Conservation (phyloP, 1,140 invertebrate genomes). For the Drosophila repletoides region DNA sequence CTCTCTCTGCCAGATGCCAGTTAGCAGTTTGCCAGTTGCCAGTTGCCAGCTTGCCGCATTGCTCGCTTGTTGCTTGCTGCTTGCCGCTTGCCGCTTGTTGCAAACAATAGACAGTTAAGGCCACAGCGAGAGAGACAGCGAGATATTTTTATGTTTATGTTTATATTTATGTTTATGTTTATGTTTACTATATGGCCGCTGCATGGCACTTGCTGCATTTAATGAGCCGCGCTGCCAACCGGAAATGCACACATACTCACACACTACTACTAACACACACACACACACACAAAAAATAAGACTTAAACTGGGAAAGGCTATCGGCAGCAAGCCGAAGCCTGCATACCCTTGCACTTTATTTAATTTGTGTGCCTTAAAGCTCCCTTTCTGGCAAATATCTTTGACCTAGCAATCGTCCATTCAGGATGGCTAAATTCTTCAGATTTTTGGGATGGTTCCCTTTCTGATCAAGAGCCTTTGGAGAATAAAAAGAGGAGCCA, state of each 20-base stretch:
- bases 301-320: no score
- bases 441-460: no score
- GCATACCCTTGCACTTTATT: no score
- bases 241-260: slow-evolving; percentile 1
- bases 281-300: slow-evolving; percentile 27
- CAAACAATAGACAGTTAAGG: slow-evolving; percentile 75
- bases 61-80: background rate
- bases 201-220: slow-evolving; percentile 63
- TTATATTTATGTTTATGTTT: slow-evolving; percentile 58
- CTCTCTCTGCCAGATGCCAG: slow-evolving; percentile 30
- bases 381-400: no score
- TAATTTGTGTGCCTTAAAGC: no score
- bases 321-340: no score
- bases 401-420: no score
- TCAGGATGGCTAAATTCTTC: no score
- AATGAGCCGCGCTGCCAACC: slow-evolving; percentile 50
- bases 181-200: slow-evolving; percentile 57
- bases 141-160: slow-evolving; percentile 63
- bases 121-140: no score
- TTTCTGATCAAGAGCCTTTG: no score
- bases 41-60: no score
- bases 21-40: slow-evolving; percentile 14
- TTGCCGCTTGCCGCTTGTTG: slow-evolving; percentile 29
- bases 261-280: slow-evolving; percentile 40
- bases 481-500: no score